These are phyloP conservation scores for Trematocara marginatum DNA, from an alignment of 2,113 vertebrate genomes.

Conservation along the genomic window DNA sequence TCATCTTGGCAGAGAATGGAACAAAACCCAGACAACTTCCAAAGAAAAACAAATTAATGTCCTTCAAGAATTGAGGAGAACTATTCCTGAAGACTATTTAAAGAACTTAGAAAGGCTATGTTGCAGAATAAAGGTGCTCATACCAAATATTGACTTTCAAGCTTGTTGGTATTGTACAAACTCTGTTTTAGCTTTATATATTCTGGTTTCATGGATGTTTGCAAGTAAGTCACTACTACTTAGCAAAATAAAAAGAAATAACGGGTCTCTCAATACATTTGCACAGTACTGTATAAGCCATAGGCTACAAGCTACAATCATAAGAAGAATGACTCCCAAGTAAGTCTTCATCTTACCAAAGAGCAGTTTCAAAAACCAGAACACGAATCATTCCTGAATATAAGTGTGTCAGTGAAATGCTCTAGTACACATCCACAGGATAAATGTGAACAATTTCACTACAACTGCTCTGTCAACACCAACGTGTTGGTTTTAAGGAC, in stretches of 20 bases:
- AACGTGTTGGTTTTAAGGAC: too few relatives aligned
- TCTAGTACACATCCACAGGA: not conserved
- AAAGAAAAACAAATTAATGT: not conserved
- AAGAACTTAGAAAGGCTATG: not conserved
- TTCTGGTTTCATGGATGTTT: not conserved
- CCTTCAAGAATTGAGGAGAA: rapidly evolving
- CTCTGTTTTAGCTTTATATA: not conserved
- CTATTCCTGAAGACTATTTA: not conserved
- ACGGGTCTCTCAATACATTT: not conserved
- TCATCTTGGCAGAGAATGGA: not conserved
- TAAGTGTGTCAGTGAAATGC: not conserved
- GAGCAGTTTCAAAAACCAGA: not conserved
- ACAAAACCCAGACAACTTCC: not conserved
- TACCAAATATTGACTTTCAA: not conserved
- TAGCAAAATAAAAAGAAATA: not conserved
- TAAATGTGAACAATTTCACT: not conserved
- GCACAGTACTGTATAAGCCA: not conserved
- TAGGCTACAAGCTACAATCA: not conserved
- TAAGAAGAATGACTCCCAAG: not conserved
- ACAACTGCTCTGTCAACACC: rapidly evolving
- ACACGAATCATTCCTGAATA: not conserved
- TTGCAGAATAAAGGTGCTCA: not conserved
- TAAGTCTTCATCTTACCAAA: not conserved
- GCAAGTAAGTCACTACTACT: not conserved
- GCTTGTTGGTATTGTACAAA: not conserved